phyloP scores from a whole-genome alignment of 2,888 invertebrate genomes.

The Nesidiocoris tenuis region DNA sequence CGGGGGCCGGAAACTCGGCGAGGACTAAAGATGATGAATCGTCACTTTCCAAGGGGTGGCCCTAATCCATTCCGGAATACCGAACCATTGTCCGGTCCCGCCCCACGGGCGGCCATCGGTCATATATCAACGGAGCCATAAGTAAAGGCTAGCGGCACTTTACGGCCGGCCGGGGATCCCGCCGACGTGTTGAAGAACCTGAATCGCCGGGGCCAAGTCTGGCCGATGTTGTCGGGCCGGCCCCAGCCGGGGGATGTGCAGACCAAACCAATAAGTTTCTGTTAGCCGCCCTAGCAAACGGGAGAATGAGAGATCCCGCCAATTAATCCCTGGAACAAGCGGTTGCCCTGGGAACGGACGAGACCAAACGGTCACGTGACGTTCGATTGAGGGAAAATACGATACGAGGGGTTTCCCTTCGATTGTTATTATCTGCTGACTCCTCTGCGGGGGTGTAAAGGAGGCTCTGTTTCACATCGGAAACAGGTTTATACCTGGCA shows the following conservation, averaged over 20 bases:
- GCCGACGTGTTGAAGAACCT: neutral
- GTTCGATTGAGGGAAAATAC: neutral
- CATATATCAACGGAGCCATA: neutral
- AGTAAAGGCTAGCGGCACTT: neutral
- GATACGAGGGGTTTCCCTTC: neutral
- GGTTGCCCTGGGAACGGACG: neutral
- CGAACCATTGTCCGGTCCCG: neutral
- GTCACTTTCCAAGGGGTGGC: neutral
- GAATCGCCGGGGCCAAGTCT: neutral
- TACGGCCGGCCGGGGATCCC: neutral
- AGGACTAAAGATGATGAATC: neutral
- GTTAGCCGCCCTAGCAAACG: slow-evolving; percentile 8
- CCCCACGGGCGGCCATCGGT: neutral
- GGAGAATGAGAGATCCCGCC: neutral
- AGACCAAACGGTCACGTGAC: neutral
- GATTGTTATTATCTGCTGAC: neutral
- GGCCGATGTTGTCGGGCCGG: neutral
- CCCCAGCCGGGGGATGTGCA: neutral
- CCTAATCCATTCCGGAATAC: neutral
- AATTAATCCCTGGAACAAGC: neutral
- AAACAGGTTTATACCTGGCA: too few species aligned
- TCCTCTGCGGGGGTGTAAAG: too few species aligned
- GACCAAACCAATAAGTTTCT: slow-evolving; percentile 26
- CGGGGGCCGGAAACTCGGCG: neutral
- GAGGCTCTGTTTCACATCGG: too few species aligned